Base-by-base conservation (phyloP, 2,888 invertebrate genomes). In the Eilema caniola region DNA sequence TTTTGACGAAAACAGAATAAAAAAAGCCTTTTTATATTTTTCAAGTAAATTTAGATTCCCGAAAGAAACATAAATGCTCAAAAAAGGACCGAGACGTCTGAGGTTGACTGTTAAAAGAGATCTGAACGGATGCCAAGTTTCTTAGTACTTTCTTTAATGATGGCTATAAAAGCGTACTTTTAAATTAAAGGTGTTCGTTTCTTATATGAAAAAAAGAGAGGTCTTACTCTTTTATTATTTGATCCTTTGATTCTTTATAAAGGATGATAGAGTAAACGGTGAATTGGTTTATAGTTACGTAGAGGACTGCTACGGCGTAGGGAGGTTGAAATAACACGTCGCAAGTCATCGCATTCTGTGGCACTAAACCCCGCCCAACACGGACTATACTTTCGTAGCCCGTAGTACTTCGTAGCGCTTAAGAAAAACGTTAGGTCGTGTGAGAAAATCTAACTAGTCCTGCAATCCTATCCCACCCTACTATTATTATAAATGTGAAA, bases 291-390 rank as follows among this genome's bases (percentile, higher is more conserved):
- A 72, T 83, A 80, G 81, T 85, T 82, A 83, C 74, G 66, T 78
- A 73, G 71, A 75, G 77, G 71, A 69, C 74, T 71, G 71, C 78
- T 76, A 76, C 75, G 73, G 70, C 72, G 78, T 82, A 79, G 78
- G 69, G 78, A 80, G 75, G 74, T 68, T 72, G 77, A 83, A 81
- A 83, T 84, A 85, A 83, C 81, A 80, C 78, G 79, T 81, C 59
- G 59, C 59, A 16, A 7, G 56, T n/a, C 25, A 0, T 77, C 74
- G 76, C 75, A n/a, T 66, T 79, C 78, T 82, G 83, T 81, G 83
- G 73, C 82, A 86, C 71, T 56, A 67, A 75, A 81, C 70, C 79
- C 79, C 75, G 62, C 65, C 66, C 62, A 4, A 8, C 59, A 25
- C 59, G 5, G 73, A 63, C 71, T 67, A 47, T 69, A 71, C 71